Percentiles rank a stretch among this genome's conserved stretches.
These are phyloP conservation scores for Oikopleura vanhoeffeni DNA, from an alignment of 23 tunicate species.

Conservation along the genomic window DNA sequence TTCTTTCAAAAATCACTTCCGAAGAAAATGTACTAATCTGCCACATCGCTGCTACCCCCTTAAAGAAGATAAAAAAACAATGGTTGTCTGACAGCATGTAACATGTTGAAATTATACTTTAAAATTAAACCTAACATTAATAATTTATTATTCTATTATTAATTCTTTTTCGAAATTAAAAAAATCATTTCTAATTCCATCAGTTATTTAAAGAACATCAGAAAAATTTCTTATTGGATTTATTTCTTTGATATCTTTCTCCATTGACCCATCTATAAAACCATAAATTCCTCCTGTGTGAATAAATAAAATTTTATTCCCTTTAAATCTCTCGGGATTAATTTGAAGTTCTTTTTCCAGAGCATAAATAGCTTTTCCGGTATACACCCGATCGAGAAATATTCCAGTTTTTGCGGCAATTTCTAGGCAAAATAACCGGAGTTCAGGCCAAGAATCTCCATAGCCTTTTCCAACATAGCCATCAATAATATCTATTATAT, in stretches of 20 bases:
- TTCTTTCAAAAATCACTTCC: no score
- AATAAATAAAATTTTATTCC: slow-evolving; percentile 40
- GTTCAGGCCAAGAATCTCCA: slow-evolving; percentile 39
- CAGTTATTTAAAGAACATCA: background rate
- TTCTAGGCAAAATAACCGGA: slow-evolving; percentile 26
- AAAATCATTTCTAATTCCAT: background rate
- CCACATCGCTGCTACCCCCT: no score
- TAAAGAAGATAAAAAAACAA: no score
- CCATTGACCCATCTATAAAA: background rate
- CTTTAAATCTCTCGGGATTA: slow-evolving; percentile 41
- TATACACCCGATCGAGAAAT: slow-evolving; percentile 69
- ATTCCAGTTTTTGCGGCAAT: slow-evolving; percentile 40
- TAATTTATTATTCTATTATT: background rate
- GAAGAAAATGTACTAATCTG: no score
- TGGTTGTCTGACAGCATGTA: no score
- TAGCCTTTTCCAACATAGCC: slow-evolving; percentile 88
- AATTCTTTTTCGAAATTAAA: no score
- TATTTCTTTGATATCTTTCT: background rate
- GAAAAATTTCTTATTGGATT: background rate
- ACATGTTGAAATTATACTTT: no score
- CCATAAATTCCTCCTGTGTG: slow-evolving; percentile 39
- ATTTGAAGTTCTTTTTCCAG: slow-evolving; percentile 32
- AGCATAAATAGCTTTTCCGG: slow-evolving; percentile 67
- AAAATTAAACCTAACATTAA: background rate
- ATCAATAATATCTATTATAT: slow-evolving; percentile 63